Evolutionary conservation across 1,140 invertebrate species (phyloP).

Genomic region (Neocloeon triangulifer): DNA sequence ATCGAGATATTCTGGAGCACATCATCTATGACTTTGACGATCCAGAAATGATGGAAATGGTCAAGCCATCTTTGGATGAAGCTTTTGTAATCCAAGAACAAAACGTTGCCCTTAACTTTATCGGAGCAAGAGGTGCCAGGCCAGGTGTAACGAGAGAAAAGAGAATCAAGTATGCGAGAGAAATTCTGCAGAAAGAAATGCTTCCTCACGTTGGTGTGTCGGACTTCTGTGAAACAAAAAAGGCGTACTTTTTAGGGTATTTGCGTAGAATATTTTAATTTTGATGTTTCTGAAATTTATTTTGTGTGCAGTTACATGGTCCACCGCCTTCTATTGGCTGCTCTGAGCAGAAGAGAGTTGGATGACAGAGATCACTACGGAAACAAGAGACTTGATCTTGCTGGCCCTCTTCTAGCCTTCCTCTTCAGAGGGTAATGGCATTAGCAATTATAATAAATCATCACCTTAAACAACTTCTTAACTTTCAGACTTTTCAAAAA

Average conservation of each 20-base stretch:
- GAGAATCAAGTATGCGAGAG: constrained; percentile 94
- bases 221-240: constrained; percentile 98
- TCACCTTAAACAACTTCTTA: too few species aligned
- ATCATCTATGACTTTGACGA: constrained; percentile 99
- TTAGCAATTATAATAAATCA: too few species aligned
- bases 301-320: too few species aligned
- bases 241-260: constrained; percentile 86
- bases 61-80: constrained; percentile 95
- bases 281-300: too few species aligned
- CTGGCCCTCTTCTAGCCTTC: constrained; percentile 88
- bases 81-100: constrained; percentile 99
- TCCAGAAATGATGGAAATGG: constrained; percentile 99
- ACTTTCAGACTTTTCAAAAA: constrained; percentile 57
- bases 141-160: constrained; percentile 97
- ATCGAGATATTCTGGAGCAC: constrained; percentile 94
- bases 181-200: constrained; percentile 99
- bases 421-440: constrained; percentile 73
- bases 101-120: constrained; percentile 95
- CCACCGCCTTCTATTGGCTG: constrained; percentile 77
- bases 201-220: constrained; percentile 96
- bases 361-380: constrained; percentile 99
- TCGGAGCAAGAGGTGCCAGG: constrained; percentile 83
- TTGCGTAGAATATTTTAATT: constrained; percentile 5
- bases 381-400: constrained; percentile 92
- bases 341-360: constrained; percentile 82